Evolutionary conservation across 2,113 vertebrate genomes (phyloP).

Genomic region (Forbesichthys agassizii): DNA sequence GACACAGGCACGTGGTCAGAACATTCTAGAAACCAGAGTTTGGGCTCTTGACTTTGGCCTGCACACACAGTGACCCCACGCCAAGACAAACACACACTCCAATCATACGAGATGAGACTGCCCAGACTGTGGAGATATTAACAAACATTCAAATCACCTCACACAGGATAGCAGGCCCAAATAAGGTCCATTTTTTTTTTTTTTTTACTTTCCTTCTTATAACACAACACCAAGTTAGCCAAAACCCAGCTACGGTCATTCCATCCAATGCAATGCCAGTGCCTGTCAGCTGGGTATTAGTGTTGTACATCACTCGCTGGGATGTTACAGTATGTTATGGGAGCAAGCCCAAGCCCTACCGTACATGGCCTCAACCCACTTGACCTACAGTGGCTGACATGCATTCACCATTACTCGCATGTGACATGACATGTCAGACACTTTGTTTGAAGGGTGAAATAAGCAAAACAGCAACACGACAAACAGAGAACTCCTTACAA

Average conservation of each 20-base stretch:
- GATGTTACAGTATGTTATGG: neutral
- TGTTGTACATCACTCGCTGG: slow-evolving; percentile 5
- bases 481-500: neutral
- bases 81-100: too few relatives aligned
- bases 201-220: slow-evolving; percentile 24
- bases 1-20: neutral
- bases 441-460: slow-evolving; percentile 13
- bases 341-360: neutral
- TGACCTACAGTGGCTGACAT: neutral
- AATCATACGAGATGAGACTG: too few relatives aligned
- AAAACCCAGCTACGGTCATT: neutral
- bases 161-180: slow-evolving; percentile 13
- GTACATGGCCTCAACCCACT: neutral
- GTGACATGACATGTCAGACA: neutral
- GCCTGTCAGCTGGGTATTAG: slow-evolving; percentile 27
- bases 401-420: slow-evolving; percentile 2
- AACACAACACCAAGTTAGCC: slow-evolving; percentile 9
- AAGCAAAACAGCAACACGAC: slow-evolving; percentile 6
- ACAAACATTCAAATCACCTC: neutral
- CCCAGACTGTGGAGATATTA: too few relatives aligned
- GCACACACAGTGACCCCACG: too few relatives aligned
- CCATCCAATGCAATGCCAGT: slow-evolving; percentile 26
- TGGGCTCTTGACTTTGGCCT: neutral
- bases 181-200: neutral
- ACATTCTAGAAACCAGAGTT: slow-evolving; percentile 16